Percentiles rank a stretch among this genome's conserved stretches.
Conservation (phyloP, 2,797 vertebrate species). For the Crypturellus tataupa region DNA sequence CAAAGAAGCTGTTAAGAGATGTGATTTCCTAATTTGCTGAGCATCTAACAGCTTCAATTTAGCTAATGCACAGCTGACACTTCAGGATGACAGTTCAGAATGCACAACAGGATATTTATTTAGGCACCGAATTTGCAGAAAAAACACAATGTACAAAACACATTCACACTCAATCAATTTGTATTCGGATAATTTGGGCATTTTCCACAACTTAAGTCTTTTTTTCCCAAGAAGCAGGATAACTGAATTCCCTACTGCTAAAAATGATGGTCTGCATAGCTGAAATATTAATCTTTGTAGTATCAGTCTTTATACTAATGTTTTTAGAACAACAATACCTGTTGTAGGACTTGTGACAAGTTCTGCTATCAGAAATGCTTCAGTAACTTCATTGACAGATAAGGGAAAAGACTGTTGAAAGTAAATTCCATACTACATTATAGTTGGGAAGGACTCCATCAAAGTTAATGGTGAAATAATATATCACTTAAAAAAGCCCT, state of each 20-base stretch:
- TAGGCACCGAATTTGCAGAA: neutral
- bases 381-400: neutral
- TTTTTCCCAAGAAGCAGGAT: neutral
- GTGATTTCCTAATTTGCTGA: neutral
- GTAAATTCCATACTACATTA: fast-evolving
- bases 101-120: neutral
- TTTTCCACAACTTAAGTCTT: neutral
- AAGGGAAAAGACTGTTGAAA: neutral
- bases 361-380: neutral
- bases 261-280: neutral
- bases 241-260: neutral
- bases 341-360: neutral
- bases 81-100: neutral
- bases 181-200: neutral
- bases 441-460: neutral
- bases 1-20: neutral
- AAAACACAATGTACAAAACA: neutral
- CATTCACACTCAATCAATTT: neutral
- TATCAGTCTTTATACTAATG: fast-evolving
- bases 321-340: neutral
- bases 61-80: neutral
- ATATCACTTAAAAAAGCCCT: neutral
- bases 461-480: neutral
- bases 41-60: neutral
- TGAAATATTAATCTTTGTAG: neutral